Percentiles rank a stretch among this genome's conserved stretches.
These are phyloP conservation scores for Caloenas nicobarica DNA, from an alignment of 2,113 vertebrate genomes.

Conservation along the genomic window DNA sequence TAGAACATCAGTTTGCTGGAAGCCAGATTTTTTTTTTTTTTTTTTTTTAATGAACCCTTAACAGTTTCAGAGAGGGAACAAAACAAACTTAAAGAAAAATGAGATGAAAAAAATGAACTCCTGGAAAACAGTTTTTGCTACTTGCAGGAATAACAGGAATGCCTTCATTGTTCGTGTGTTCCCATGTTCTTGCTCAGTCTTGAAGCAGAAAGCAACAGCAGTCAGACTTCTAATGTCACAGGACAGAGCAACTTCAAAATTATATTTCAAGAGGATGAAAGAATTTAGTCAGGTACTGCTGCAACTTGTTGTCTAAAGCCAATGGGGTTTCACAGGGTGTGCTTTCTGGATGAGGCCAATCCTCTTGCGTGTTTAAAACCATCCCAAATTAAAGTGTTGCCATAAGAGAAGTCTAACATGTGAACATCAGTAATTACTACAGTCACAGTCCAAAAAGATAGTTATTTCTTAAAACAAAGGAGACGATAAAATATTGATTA, in stretches of 20 bases:
- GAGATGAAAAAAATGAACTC: not conserved
- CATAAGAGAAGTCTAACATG: not conserved
- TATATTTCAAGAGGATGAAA: not conserved
- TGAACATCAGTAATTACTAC: not conserved
- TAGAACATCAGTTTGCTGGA: slow-evolving; percentile 35
- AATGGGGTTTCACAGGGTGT: not conserved
- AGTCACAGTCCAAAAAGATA: not conserved
- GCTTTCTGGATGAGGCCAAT: not conserved
- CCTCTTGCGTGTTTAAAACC: not conserved
- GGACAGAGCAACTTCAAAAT: not conserved
- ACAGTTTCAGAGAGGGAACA: not conserved
- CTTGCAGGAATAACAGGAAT: not conserved
- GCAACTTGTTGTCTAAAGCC: not conserved
- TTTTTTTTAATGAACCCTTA: not conserved
- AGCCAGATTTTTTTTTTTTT: not conserved
- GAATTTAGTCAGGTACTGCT: not conserved
- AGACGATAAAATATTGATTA: not conserved
- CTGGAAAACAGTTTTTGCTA: not conserved
- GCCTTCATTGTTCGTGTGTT: not conserved
- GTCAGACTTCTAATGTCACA: not conserved
- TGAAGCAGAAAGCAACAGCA: not conserved
- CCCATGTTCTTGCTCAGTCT: not conserved
- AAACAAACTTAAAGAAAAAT: not conserved
- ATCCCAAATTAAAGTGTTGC: not conserved
- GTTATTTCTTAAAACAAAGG: not conserved